These are phyloP conservation scores for Melopsittacus undulatus DNA, from an alignment of 2,797 vertebrate genomes.

Conservation along the genomic window DNA sequence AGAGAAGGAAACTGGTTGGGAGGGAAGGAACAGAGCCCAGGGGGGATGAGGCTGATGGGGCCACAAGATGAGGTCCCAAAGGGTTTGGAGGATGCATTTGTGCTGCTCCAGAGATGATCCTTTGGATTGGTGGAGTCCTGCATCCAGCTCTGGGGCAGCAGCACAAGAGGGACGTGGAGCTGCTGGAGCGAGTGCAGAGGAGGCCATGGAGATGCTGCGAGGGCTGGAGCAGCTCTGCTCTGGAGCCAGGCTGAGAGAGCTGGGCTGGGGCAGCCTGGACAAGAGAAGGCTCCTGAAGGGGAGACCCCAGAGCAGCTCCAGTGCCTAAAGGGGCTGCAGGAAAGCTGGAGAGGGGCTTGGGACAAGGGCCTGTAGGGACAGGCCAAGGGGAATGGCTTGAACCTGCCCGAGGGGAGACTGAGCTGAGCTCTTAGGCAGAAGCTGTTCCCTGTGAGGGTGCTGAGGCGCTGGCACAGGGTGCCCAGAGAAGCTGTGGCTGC, in stretches of 20 bases:
- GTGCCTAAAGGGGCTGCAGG: too few relatives aligned
- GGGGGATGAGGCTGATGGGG: rapidly evolving
- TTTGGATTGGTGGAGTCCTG: rapidly evolving
- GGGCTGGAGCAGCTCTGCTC: background rate
- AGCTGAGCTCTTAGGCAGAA: too few relatives aligned
- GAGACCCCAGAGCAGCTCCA: too few relatives aligned
- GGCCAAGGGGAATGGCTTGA: too few relatives aligned
- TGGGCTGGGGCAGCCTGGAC: background rate
- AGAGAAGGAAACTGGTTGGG: rapidly evolving
- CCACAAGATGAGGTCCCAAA: rapidly evolving
- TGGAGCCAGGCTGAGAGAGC: background rate
- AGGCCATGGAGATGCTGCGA: rapidly evolving
- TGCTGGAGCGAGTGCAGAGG: rapidly evolving
- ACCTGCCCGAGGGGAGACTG: too few relatives aligned
- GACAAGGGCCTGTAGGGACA: too few relatives aligned
- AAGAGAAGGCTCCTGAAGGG: too few relatives aligned
- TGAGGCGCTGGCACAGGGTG: too few relatives aligned
- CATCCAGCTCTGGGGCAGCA: background rate
- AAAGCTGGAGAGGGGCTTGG: too few relatives aligned
- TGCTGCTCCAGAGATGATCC: background rate
- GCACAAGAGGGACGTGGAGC: background rate
- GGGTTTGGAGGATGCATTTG: rapidly evolving
- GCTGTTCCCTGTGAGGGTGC: too few relatives aligned
- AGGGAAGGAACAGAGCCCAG: rapidly evolving
- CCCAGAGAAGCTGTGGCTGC: too few relatives aligned